Evolutionary conservation across 2,797 vertebrate species (phyloP).

Genomic region (Leptatherina wallacei): DNA sequence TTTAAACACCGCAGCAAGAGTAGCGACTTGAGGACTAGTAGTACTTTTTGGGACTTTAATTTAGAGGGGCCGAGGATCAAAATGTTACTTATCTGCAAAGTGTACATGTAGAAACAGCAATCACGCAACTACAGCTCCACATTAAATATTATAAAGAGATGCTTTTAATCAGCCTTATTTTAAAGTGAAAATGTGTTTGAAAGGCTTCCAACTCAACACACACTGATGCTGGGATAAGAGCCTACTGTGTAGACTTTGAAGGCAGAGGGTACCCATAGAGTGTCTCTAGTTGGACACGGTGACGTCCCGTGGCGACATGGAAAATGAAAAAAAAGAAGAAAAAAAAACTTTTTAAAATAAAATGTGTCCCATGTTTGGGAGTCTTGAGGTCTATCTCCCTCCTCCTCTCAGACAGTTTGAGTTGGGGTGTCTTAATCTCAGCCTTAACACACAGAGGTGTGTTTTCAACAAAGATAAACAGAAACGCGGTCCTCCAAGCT

Average conservation of each 20-base stretch:
- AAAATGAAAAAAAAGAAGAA: too few species aligned
- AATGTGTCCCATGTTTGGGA: neutral
- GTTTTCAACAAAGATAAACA: too few species aligned
- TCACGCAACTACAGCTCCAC: neutral
- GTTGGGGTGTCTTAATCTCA: too few species aligned
- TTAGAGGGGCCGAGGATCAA: neutral
- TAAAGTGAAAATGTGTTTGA: neutral
- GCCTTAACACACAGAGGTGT: too few species aligned
- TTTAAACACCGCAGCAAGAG: conserved; percentile 24
- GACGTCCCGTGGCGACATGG: too few species aligned
- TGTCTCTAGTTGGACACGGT: neutral
- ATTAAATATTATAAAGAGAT: neutral
- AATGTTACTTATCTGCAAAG: neutral
- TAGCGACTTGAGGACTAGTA: neutral
- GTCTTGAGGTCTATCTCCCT: neutral
- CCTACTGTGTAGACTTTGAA: neutral
- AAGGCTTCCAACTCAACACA: neutral
- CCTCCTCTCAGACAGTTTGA: too few species aligned
- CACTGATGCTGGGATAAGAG: neutral
- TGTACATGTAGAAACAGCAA: neutral
- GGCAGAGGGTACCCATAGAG: neutral
- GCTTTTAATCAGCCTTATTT: neutral
- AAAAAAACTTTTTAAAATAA: neutral
- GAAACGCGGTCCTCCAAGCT: neutral
- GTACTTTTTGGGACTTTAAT: neutral